Base-by-base conservation (phyloP, 2,113 vertebrate species). In the Ammodytes marinus region DNA sequence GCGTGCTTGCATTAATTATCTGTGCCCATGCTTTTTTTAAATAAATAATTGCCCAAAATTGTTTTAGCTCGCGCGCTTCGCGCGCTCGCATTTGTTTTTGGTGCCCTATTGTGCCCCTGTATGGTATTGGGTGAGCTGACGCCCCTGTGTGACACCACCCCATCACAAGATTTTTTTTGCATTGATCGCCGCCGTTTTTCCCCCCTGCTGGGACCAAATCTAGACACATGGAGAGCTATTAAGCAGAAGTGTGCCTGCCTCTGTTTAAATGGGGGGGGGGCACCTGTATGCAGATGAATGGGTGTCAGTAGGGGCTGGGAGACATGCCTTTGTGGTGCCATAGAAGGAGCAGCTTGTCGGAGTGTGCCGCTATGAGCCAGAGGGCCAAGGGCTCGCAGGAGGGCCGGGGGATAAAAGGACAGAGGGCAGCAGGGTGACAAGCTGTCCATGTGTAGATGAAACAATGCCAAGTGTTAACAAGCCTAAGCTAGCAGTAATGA, bases 221-320 rank as follows among this genome's bases (percentile, higher is more conserved):
- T 13, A 53, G 47, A 88, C 84, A 83, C 78, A 82, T 63, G 78
- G 78, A 52, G 73, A 46, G 4, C 79, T 65, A 77, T 86, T 82
- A 66, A 84, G 69, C 75, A 79, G 76, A 89, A 90, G 92, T 87
- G 87, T 91, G 91, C 67, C 88, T 78, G 45, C 40, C 63, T 42
- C 43, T 52, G 52, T 70, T 52, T 83, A 58, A 73, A 76, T 45
- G 54, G 63, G 46, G 68, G 27, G 2, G 11, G 84, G 79, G 93
- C 95, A 95, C 95, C 95, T 95, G 92, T 94, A 94, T 93, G 93
- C 83, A 92, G 93, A 95, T 94, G 90, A 90, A 88, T 84, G 81
- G 55, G 45, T n/a, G 39, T 89, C 82, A 86, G 88, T 80, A 27
- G 63, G 45, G 40, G 59, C 61, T 2, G 37, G 69, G 49, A 70